Evolutionary conservation across 2,113 vertebrate genomes (phyloP).

Genomic region (Psephotus haematonotus): DNA sequence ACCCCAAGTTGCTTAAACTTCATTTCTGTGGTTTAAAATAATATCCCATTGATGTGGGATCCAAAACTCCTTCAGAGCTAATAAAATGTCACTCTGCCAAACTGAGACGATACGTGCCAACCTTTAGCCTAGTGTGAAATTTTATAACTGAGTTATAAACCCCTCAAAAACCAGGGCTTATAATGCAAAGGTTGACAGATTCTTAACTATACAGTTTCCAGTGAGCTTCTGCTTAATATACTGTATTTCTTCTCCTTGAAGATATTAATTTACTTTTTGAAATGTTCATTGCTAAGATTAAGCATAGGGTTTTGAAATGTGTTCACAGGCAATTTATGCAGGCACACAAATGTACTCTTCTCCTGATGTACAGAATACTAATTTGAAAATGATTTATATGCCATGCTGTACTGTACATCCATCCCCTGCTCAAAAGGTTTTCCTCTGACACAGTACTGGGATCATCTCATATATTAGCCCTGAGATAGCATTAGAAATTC

Average conservation of each 20-base stretch:
- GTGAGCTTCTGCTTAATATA: conserved; percentile 78
- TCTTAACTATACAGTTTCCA: conserved; percentile 78
- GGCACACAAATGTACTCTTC: conserved; percentile 77
- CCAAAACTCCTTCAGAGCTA: conserved; percentile 74
- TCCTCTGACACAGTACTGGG: conserved; percentile 73
- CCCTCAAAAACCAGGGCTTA: conserved; percentile 72
- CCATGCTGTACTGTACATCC: conserved; percentile 43
- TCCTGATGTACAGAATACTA: conserved; percentile 78
- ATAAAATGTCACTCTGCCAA: conserved; percentile 73
- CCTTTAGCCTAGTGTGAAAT: conserved; percentile 74
- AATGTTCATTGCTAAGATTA: conserved; percentile 83
- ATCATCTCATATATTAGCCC: conserved; percentile 71
- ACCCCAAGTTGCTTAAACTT: conserved; percentile 68
- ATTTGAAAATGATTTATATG: conserved; percentile 82
- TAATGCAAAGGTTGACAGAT: conserved; percentile 78
- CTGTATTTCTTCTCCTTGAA: conserved; percentile 79
- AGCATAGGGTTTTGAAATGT: conserved; percentile 80
- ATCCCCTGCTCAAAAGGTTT: conserved; percentile 76
- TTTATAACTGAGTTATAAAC: conserved; percentile 79
- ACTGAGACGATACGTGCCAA: conserved; percentile 69
- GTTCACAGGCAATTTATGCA: conserved; percentile 81
- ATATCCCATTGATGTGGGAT: conserved; percentile 67
- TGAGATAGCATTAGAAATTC: conserved; percentile 42
- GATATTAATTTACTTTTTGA: conserved; percentile 84
- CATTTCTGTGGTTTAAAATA: conserved; percentile 72